Evolutionary conservation across 2,888 invertebrate genomes (phyloP).

Genomic region (Lithosia quadra): DNA sequence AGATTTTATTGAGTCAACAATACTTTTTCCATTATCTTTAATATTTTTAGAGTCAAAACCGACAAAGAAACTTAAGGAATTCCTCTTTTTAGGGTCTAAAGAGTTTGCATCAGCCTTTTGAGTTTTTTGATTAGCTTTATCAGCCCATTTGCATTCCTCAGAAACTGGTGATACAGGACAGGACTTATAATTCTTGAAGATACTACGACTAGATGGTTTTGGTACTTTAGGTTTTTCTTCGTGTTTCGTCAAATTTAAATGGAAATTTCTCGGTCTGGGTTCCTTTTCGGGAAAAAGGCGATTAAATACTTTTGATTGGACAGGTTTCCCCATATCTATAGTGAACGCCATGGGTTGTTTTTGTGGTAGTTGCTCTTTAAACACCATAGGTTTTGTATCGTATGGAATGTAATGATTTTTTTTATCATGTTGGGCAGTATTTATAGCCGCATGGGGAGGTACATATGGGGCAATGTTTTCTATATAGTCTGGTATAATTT

Average conservation of each 20-base stretch:
- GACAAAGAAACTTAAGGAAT: constrained; percentile 89
- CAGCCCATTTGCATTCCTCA: constrained; percentile 91
- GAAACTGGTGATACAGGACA: constrained; percentile 94
- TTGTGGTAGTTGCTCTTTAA: constrained; percentile 72
- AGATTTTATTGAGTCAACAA: constrained; percentile 88
- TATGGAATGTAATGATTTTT: constrained; percentile 63
- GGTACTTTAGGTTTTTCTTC: constrained; percentile 73
- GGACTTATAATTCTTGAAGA: constrained; percentile 90
- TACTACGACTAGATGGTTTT: constrained; percentile 82
- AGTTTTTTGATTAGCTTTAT: constrained; percentile 66
- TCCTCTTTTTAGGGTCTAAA: constrained; percentile 83
- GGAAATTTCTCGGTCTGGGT: constrained; percentile 76
- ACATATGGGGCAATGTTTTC: constrained; percentile 73
- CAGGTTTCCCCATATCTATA: constrained; percentile 72
- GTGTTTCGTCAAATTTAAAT: constrained; percentile 70
- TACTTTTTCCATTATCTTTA: constrained; percentile 84
- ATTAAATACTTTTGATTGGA: constrained; percentile 79
- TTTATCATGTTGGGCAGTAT: constrained; percentile 56
- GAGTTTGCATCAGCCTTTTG: constrained; percentile 70
- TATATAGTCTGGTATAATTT: constrained; percentile 71
- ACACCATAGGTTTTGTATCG: constrained; percentile 67
- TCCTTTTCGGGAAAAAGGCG: constrained; percentile 77
- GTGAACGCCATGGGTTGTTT: constrained; percentile 71
- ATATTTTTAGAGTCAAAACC: constrained; percentile 85
- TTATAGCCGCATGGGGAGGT: constrained; percentile 77